Evolutionary conservation across 2,113 vertebrate genomes (phyloP).

Genomic region (Hippolais icterina): DNA sequence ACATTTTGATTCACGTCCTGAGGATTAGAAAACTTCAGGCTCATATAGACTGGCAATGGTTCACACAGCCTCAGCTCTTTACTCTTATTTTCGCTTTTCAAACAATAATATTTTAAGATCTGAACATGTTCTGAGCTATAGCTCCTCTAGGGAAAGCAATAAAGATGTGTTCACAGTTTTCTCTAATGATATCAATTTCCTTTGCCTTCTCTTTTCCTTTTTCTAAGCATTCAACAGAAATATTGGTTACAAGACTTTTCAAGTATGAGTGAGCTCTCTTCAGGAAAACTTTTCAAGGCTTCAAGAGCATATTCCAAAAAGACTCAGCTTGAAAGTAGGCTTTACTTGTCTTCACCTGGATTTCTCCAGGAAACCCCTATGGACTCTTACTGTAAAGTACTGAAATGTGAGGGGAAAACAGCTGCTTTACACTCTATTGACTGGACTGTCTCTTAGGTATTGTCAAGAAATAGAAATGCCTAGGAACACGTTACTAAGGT

Average conservation of each 20-base stretch:
- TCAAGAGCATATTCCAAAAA: background rate
- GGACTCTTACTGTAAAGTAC: background rate
- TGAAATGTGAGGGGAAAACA: background rate
- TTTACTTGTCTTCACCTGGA: background rate
- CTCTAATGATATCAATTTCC: background rate
- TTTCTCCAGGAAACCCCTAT: background rate
- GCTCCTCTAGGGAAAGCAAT: background rate
- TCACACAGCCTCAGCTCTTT: background rate
- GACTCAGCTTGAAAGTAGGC: background rate
- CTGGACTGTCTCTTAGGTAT: background rate
- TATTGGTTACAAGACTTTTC: background rate
- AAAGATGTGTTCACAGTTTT: background rate
- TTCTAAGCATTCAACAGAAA: background rate
- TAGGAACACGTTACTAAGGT: background rate
- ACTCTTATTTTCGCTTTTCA: background rate
- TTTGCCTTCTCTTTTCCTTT: background rate
- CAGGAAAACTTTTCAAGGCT: background rate
- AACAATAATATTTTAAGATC: background rate
- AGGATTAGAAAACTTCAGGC: background rate
- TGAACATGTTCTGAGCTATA: background rate
- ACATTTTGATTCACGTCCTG: rapidly evolving
- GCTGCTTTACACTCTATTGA: background rate
- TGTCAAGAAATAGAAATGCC: background rate
- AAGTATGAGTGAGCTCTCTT: background rate
- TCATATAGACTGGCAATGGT: background rate